Conservation (phyloP, 53 echinoderm and acorn worm species). For the Zoroaster sp. region DNA sequence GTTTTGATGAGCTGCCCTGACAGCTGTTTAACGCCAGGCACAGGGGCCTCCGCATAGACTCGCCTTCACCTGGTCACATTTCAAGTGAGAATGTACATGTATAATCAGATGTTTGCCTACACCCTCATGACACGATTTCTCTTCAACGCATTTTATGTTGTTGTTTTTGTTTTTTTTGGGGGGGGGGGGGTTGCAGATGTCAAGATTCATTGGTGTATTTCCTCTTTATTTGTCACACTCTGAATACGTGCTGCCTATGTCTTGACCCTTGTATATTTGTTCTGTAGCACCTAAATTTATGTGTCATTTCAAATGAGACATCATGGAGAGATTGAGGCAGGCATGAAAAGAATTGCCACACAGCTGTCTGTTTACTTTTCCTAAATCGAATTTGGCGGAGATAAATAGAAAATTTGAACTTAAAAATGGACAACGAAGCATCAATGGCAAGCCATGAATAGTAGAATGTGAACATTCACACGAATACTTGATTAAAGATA, state of each 20-base stretch:
- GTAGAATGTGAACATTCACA: too few species aligned
- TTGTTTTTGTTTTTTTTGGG: background rate
- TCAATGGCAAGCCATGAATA: too few species aligned
- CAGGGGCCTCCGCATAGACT: background rate
- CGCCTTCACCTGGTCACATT: slow-evolving; percentile 6
- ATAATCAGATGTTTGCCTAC: slow-evolving; percentile 9
- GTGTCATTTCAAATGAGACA: slow-evolving; percentile 2
- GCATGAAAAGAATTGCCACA: background rate
- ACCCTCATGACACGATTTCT: background rate
- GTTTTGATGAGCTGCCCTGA: background rate
- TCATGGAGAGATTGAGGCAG: background rate
- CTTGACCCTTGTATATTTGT: slow-evolving; percentile 13
- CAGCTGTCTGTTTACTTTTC: background rate
- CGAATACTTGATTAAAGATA: too few species aligned
- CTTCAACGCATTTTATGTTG: background rate
- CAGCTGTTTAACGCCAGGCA: slow-evolving; percentile 34
- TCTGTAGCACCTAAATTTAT: background rate
- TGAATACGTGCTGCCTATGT: background rate
- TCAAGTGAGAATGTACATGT: background rate
- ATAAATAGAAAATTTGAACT: background rate
- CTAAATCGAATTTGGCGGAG: background rate
- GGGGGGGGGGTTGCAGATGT: background rate
- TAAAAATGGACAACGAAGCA: background rate
- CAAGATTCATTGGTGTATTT: background rate
- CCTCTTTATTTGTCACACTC: background rate